phyloP scores from a whole-genome alignment of 2,797 vertebrate species.

The Centropyge bicolor region DNA sequence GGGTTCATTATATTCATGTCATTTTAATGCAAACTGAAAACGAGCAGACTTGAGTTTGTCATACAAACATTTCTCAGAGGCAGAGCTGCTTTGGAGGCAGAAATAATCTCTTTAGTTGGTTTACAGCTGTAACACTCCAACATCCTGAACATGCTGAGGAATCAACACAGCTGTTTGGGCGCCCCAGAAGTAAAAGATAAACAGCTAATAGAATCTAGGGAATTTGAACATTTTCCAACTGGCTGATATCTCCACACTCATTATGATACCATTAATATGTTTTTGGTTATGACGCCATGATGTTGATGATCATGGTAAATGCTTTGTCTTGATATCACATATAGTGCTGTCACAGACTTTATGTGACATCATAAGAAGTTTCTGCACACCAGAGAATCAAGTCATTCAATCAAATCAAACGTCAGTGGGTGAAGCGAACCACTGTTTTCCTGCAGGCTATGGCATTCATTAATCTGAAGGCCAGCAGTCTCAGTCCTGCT shows the following conservation, averaged over 20 bases:
- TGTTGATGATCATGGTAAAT: not conserved
- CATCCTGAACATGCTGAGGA: constrained; percentile 4
- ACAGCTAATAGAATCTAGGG: not conserved
- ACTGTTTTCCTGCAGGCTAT: not conserved
- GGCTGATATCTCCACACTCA: not conserved
- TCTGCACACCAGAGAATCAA: not conserved
- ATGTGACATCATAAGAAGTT: not conserved
- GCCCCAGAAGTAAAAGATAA: not conserved
- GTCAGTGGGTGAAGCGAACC: not conserved
- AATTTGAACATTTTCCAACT: not conserved
- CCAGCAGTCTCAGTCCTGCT: no score
- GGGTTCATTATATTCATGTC: constrained; percentile 11
- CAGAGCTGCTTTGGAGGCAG: constrained; percentile 53
- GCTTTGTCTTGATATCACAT: not conserved
- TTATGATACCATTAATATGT: not conserved
- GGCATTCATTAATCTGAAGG: not conserved
- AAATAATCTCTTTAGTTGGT: constrained; percentile 33
- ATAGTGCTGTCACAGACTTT: not conserved
- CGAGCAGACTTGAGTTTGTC: constrained; percentile 25
- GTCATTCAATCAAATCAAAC: constrained; percentile 1
- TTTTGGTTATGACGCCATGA: not conserved
- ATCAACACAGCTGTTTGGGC: not conserved
- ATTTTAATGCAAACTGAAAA: constrained; percentile 26
- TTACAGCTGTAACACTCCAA: constrained; percentile 12
- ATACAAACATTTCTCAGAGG: constrained; percentile 42